Conservation (phyloP, 2,888 invertebrate genomes). For the Eugnorisma glareosa region DNA sequence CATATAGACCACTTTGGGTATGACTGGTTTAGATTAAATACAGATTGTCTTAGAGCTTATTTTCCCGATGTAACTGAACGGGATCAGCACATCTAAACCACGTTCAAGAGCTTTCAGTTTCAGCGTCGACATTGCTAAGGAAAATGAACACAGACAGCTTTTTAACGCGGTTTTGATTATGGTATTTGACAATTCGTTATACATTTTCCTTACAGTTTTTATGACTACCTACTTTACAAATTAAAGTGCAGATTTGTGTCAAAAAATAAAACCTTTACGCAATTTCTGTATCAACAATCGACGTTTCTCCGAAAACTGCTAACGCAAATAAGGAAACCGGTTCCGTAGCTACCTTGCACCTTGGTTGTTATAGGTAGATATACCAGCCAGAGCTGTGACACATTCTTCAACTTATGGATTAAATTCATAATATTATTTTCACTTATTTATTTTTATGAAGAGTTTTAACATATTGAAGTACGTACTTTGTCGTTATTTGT, state of each 20-base stretch:
- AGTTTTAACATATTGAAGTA: background rate
- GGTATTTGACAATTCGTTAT: no score
- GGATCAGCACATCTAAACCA: background rate
- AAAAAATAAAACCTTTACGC: background rate
- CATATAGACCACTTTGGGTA: no score
- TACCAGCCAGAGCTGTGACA: no score
- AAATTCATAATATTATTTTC: background rate
- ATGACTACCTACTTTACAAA: background rate
- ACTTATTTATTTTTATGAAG: no score
- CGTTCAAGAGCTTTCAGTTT: no score
- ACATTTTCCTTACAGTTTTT: background rate
- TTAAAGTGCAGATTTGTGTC: background rate
- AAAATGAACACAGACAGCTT: no score
- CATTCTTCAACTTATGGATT: background rate
- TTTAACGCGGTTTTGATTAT: no score
- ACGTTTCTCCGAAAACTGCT: conserved; percentile 23
- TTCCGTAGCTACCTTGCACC: conserved; percentile 14
- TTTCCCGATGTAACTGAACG: background rate
- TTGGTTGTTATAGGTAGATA: conserved; percentile 9
- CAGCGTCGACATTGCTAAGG: no score
- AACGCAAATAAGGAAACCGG: background rate
- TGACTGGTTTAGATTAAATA: no score
- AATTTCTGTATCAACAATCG: background rate
- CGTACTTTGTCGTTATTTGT: background rate
- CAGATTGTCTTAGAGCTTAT: background rate